A percentile compares a stretch with the other conserved stretches of the same genome.
These are phyloP conservation scores for Menidia beryllina DNA, from an alignment of 2,113 vertebrate species.

Conservation along the genomic window DNA sequence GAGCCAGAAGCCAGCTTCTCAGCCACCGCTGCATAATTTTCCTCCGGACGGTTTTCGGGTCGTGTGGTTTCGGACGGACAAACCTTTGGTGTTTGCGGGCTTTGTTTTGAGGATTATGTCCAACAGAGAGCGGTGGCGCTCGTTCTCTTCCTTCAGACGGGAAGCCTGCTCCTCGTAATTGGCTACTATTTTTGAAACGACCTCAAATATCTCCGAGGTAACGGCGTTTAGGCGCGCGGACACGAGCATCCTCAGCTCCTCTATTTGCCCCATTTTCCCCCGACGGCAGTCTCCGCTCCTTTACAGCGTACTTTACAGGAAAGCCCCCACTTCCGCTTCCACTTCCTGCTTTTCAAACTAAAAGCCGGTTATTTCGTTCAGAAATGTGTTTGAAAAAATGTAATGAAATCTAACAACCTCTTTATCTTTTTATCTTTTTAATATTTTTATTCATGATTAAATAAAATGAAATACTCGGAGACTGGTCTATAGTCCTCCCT, in stretches of 20 bases:
- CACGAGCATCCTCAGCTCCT: conserved; percentile 22
- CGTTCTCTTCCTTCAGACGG: conserved; percentile 33
- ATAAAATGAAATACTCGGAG: neutral
- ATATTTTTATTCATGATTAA: too few species aligned
- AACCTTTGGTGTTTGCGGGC: conserved; percentile 1
- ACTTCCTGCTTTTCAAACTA: too few species aligned
- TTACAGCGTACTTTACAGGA: too few species aligned
- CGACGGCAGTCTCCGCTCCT: neutral
- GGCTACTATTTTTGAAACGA: conserved; percentile 10
- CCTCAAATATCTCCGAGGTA: conserved; percentile 17
- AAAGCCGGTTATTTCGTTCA: too few species aligned
- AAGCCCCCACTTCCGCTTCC: too few species aligned
- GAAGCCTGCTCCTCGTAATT: conserved; percentile 23
- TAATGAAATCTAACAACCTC: too few species aligned
- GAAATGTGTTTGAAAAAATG: too few species aligned
- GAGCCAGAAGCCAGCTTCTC: too few species aligned
- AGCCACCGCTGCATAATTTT: too few species aligned
- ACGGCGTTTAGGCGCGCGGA: conserved; percentile 4
- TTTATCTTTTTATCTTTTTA: too few species aligned
- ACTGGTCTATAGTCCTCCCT: neutral
- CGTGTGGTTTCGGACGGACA: neutral
- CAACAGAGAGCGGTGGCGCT: conserved; percentile 23
- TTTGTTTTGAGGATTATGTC: conserved; percentile 30
- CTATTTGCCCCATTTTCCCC: conserved; percentile 7
- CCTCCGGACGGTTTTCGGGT: too few species aligned